Percentiles rank a stretch among this genome's conserved stretches.
Evolutionary conservation across 2,797 vertebrate species (phyloP).

Genomic region (Myiotriccus ornatus): DNA sequence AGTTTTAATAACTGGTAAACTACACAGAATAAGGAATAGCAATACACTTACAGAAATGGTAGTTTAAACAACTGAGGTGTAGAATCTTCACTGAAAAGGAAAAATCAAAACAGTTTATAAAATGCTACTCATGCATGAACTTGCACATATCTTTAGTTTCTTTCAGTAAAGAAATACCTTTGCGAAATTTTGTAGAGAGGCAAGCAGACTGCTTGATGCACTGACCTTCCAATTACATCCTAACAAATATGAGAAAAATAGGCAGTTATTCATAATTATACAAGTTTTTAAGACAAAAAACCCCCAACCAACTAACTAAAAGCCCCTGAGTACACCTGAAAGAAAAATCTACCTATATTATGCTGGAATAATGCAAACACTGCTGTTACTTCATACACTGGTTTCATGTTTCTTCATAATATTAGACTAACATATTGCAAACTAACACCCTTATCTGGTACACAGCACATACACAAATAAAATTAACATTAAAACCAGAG

Average conservation of each 20-base stretch:
- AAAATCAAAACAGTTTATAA: slow-evolving; percentile 23
- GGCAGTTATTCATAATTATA: not conserved
- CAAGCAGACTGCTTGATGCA: slow-evolving; percentile 85
- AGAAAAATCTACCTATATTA: not conserved
- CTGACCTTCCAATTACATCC: slow-evolving; percentile 92
- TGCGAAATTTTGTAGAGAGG: slow-evolving; percentile 83
- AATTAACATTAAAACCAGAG: not conserved
- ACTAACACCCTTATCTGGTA: not conserved
- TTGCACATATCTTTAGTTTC: not conserved
- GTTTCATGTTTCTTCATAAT: not conserved
- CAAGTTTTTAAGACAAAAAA: not conserved
- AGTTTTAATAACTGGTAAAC: not conserved
- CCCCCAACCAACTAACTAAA: not conserved
- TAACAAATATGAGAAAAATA: slow-evolving; percentile 67
- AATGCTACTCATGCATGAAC: not conserved
- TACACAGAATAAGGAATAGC: not conserved
- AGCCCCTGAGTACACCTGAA: not conserved
- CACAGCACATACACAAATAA: not conserved
- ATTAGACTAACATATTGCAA: not conserved
- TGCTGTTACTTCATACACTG: not conserved
- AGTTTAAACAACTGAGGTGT: slow-evolving; percentile 86
- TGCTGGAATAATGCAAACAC: not conserved
- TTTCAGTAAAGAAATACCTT: slow-evolving; percentile 78
- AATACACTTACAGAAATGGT: slow-evolving; percentile 88
- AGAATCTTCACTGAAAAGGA: slow-evolving; percentile 82